Evolutionary conservation across 2,888 invertebrate genomes (phyloP).

Genomic region (Acanthococcus lagerstroemiae): DNA sequence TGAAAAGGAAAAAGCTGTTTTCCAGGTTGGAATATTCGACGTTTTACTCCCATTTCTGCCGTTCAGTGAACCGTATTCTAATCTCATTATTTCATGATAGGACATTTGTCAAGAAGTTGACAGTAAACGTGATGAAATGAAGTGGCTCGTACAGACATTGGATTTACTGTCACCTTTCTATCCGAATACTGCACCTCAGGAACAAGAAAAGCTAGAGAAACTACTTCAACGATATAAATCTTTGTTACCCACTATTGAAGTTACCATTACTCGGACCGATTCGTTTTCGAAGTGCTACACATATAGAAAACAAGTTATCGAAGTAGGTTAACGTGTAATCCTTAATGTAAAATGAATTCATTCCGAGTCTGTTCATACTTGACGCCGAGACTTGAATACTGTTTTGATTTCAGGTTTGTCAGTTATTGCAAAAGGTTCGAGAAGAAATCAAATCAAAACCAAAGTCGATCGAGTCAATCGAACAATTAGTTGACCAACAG

Average conservation of each 20-base stretch:
- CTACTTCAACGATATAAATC: conserved; percentile 81
- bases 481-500: conserved; percentile 67
- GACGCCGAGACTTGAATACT: not conserved
- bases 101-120: conserved; percentile 84
- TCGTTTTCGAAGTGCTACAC: conserved; percentile 86
- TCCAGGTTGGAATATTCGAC: no score
- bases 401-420: conserved; percentile 40
- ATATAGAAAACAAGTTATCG: conserved; percentile 77
- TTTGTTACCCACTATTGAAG: conserved; percentile 81
- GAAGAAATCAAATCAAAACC: conserved; percentile 48
- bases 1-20: conserved; percentile 76
- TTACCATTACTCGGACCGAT: conserved; percentile 86
- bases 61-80: no score
- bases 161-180: conserved; percentile 75
- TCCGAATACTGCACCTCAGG: conserved; percentile 65
- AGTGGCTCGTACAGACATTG: conserved; percentile 84
- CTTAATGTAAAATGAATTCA: no score
- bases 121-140: conserved; percentile 83
- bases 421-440: conserved; percentile 59
- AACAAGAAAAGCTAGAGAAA: conserved; percentile 71
- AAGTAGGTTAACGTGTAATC: conserved; percentile 41
- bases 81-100: no score
- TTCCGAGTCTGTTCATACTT: not conserved
- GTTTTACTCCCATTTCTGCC: no score
- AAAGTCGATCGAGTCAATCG: conserved; percentile 60